Percentiles rank a stretch among this genome's conserved stretches.
Evolutionary conservation across 2,888 invertebrate genomes (phyloP).

Genomic region (Palloptera scutellata): DNA sequence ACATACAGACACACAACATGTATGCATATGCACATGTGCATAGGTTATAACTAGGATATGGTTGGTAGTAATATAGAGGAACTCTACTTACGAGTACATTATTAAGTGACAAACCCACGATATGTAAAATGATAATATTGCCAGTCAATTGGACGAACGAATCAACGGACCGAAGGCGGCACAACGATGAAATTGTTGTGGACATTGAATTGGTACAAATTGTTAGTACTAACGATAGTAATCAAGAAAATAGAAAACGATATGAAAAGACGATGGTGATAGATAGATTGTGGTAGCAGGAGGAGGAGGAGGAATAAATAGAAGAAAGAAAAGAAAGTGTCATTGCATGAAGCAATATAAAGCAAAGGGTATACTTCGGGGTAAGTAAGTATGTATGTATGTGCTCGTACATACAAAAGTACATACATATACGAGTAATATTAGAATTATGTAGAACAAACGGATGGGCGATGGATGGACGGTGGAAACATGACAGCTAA

Average conservation of each 20-base stretch:
- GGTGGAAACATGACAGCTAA: slow-evolving; percentile 14
- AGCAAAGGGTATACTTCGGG: not conserved
- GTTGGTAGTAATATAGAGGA: slow-evolving; percentile 10
- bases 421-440: too few species aligned
- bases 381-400: not conserved
- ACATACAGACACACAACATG: not conserved
- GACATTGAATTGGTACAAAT: slow-evolving; percentile 41
- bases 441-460: not conserved
- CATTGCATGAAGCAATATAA: not conserved
- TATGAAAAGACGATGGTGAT: too few species aligned
- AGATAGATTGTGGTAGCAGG: not conserved
- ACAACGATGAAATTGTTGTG: not conserved
- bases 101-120: slow-evolving; percentile 45
- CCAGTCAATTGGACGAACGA: too few species aligned
- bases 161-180: not conserved
- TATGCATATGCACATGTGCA: slow-evolving; percentile 8
- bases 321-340: not conserved
- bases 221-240: slow-evolving; percentile 44
- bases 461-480: not conserved
- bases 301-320: not conserved
- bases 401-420: not conserved
- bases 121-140: slow-evolving; percentile 28
- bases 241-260: slow-evolving; percentile 33
- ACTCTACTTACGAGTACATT: slow-evolving; percentile 16
- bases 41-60: slow-evolving; percentile 20